A percentile compares a stretch with the other conserved stretches of the same genome.
Evolutionary conservation across 2,113 vertebrate species (phyloP).

Genomic region (Nasalis larvatus): DNA sequence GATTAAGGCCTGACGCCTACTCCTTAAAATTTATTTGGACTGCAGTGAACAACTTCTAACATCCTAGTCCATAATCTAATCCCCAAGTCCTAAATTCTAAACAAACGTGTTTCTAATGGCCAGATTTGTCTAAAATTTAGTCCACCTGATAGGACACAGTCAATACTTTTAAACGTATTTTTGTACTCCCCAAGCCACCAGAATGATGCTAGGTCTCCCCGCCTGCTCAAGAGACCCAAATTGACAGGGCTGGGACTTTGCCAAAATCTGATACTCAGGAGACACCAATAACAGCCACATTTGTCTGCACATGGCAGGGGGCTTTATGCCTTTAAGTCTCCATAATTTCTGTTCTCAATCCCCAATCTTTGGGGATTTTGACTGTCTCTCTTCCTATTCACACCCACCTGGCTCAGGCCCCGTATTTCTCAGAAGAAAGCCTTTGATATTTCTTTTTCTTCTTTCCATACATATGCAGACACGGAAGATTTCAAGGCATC

Average conservation of each 20-base stretch:
- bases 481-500: background rate
- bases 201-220: background rate
- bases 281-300: background rate
- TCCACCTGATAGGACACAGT: background rate
- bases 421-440: conserved; percentile 12
- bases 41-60: background rate
- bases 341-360: background rate
- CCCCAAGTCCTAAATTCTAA: background rate
- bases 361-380: background rate
- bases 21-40: background rate
- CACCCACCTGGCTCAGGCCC: background rate
- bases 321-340: background rate
- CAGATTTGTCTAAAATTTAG: background rate
- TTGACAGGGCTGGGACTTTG: background rate
- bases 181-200: background rate
- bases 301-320: background rate
- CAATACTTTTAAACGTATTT: background rate
- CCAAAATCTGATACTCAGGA: background rate
- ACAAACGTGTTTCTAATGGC: background rate
- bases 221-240: background rate
- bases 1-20: background rate
- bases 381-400: background rate
- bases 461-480: background rate
- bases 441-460: background rate
- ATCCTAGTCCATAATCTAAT: background rate